These are phyloP conservation scores for Isaurus tuberculatus DNA, from an alignment of 92 coral and sea anemone species.

Conservation along the genomic window DNA sequence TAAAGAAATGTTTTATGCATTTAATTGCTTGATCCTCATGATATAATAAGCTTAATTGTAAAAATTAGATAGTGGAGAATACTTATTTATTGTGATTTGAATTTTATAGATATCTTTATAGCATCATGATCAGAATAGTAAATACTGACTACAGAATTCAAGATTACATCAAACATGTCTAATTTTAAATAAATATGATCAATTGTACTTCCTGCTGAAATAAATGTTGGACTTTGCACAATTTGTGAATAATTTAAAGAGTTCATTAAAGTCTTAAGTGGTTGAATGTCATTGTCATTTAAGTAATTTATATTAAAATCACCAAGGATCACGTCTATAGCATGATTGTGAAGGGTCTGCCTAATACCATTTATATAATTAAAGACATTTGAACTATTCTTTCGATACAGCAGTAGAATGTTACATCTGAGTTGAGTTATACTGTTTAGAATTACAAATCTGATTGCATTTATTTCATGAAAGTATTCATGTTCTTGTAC, in stretches of 20 bases:
- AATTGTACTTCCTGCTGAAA: slow-evolving; percentile 44
- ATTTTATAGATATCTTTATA: slow-evolving; percentile 18
- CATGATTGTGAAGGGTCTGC: slow-evolving; percentile 24
- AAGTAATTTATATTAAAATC: slow-evolving; percentile 43
- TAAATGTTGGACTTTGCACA: slow-evolving; percentile 49
- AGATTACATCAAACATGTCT: slow-evolving; percentile 23
- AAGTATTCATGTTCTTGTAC: slow-evolving; percentile 20
- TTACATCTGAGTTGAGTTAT: slow-evolving; percentile 18
- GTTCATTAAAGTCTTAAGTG: slow-evolving; percentile 37
- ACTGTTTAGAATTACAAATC: slow-evolving; percentile 9
- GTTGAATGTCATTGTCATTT: slow-evolving; percentile 23
- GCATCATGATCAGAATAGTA: slow-evolving; percentile 46
- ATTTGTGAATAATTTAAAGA: slow-evolving; percentile 42
- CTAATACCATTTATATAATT: slow-evolving; percentile 20
- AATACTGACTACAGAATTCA: slow-evolving; percentile 33
- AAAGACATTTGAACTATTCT: slow-evolving; percentile 33
- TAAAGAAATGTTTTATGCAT: slow-evolving; percentile 32
- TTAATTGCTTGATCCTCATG: slow-evolving; percentile 34
- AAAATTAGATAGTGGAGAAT: slow-evolving; percentile 32
- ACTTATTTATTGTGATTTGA: slow-evolving; percentile 19
- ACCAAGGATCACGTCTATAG: slow-evolving; percentile 47
- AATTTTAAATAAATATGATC: slow-evolving; percentile 46
- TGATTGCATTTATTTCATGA: slow-evolving; percentile 21
- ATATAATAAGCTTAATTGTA: slow-evolving; percentile 31
- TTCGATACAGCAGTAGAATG: slow-evolving; percentile 30